A percentile compares a stretch with the other conserved stretches of the same genome.
Evolutionary conservation across 2,113 vertebrate genomes (phyloP).

Genomic region (Panurus biarmicus): DNA sequence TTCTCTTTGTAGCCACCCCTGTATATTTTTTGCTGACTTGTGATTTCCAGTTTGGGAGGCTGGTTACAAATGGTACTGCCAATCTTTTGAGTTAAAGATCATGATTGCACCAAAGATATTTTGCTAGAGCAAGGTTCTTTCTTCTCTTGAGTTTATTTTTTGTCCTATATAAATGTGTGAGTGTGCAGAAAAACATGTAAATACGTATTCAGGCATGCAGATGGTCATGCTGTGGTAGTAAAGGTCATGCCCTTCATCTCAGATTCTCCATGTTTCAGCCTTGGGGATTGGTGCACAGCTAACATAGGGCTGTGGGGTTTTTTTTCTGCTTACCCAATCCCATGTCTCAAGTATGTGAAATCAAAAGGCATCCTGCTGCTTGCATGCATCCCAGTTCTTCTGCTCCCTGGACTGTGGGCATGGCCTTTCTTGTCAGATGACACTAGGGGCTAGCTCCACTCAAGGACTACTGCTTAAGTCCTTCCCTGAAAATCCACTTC

Average conservation of each 20-base stretch:
- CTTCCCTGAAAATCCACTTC: neutral
- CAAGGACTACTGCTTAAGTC: neutral
- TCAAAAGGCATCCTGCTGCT: neutral
- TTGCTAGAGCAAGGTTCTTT: neutral
- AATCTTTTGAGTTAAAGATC: neutral
- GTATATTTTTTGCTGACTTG: neutral
- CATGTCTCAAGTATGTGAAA: neutral
- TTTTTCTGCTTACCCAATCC: neutral
- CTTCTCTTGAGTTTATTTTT: neutral
- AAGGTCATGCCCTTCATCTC: neutral
- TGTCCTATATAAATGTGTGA: neutral
- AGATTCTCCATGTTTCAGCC: neutral
- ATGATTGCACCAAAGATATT: neutral
- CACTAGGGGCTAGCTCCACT: neutral
- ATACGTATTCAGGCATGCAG: rapidly evolving
- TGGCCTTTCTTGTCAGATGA: neutral
- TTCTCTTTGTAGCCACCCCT: neutral
- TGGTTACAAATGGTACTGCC: neutral
- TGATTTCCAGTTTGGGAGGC: neutral
- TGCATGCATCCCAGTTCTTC: neutral
- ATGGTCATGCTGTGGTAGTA: neutral
- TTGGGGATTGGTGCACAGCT: neutral
- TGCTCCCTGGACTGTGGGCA: neutral
- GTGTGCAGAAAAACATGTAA: neutral
- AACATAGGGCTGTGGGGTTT: neutral